These are phyloP conservation scores for Oreonectes daqikongensis DNA, from an alignment of 2,797 vertebrate genomes.

Conservation along the genomic window DNA sequence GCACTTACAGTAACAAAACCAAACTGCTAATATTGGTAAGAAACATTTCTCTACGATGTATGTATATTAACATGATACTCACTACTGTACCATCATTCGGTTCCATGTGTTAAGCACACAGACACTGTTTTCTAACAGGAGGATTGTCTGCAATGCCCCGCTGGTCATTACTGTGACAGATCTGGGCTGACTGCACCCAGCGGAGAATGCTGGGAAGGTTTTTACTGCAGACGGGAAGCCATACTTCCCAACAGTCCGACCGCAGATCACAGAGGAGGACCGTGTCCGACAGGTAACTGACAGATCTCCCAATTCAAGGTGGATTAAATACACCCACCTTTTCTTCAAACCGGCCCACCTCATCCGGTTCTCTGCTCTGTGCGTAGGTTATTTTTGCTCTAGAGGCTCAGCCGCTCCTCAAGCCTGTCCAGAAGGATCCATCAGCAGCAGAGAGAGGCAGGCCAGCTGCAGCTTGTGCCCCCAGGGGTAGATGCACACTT, in stretches of 20 bases:
- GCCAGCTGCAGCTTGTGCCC: constrained; percentile 82
- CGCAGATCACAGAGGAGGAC: constrained; percentile 74
- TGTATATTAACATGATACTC: neutral
- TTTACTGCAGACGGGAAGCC: constrained; percentile 78
- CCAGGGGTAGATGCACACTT: constrained; percentile 77
- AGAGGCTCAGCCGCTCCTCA: constrained; percentile 76
- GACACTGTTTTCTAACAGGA: constrained; percentile 64
- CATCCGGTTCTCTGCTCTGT: constrained; percentile 35
- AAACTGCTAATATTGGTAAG: constrained; percentile 79
- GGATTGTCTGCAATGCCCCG: constrained; percentile 76
- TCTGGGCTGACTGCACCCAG: constrained; percentile 74
- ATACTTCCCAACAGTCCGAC: constrained; percentile 69
- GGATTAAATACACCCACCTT: constrained; percentile 34
- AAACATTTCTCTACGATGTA: constrained; percentile 2
- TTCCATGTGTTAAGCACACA: neutral
- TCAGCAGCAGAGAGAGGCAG: constrained; percentile 75
- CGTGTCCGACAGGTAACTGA: constrained; percentile 81
- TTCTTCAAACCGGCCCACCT: constrained; percentile 18
- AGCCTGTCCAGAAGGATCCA: constrained; percentile 83
- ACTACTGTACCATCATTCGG: neutral
- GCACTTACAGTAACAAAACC: constrained; percentile 79
- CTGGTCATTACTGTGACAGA: constrained; percentile 79
- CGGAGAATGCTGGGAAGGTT: constrained; percentile 81
- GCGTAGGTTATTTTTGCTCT: constrained; percentile 87
- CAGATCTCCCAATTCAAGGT: constrained; percentile 12